Base-by-base conservation (phyloP, 2,888 invertebrate species). In the Callinectes sapidus region DNA sequence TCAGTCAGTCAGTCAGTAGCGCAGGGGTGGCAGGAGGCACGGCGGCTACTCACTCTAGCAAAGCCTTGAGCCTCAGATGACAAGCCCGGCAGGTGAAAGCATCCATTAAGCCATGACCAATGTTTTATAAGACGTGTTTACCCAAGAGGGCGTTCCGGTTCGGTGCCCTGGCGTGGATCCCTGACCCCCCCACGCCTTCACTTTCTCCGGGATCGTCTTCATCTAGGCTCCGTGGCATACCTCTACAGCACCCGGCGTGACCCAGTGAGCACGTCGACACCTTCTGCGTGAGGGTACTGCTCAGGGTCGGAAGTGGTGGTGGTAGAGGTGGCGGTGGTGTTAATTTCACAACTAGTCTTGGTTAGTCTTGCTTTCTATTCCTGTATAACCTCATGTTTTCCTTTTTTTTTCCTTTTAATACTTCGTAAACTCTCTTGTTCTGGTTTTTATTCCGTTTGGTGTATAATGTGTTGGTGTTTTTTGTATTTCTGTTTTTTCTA, bases 101-200 rank as follows among this genome's bases (percentile, higher is more conserved):
- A 18, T 35, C 81, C 81, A 81, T 81, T 81, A 81, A 35, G 81
- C 81, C 81, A 81, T 81, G 81, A 81, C 81, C 81, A 35, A 81
- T 81, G 81, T 81, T 81, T 81, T 81, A 81, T 35, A 81, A 81
- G 81, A 81, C 81, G 81, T 81, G 81, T 81, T 81, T 81, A 81
- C 35, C 35, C 35, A 81, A 81, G 81, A 10, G 35, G 35, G 35
- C 81, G 81, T 81, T 81, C 35, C 16, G 81, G 81, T 81, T 28
- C 18, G 81, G n/a, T 81, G 81, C 35, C 32, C 81, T 35, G 16
- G 3, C 35, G 81, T 35, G 81, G 81, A 81, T 81, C 81, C 81
- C 81, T 35, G 35, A 35, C 71, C 28, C 71, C 71, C 71, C 71
- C 32, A 16, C 13, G 81, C 81, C 81, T 32, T 81, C 81, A 81